Conservation (phyloP, 2,113 vertebrate genomes). For the Nicator chloris region DNA sequence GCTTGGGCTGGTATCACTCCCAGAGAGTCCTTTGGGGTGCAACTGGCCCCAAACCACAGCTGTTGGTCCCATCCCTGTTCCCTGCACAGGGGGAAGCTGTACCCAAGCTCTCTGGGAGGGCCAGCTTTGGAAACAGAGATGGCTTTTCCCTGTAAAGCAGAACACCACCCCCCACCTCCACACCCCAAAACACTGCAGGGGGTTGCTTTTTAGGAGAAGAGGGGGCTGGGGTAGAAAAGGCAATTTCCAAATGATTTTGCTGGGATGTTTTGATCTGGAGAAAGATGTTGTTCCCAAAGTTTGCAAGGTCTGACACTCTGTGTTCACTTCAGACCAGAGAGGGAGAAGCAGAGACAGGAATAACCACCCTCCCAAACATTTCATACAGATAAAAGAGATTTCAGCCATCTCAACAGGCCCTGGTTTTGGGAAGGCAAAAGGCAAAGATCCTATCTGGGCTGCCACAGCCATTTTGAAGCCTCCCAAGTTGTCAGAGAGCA, state of each 20-base stretch:
- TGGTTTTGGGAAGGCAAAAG: background rate
- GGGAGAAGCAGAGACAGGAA: background rate
- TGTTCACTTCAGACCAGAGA: background rate
- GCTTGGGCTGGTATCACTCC: background rate
- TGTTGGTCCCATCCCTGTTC: rapidly evolving
- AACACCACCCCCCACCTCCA: too few relatives aligned
- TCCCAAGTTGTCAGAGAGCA: rapidly evolving
- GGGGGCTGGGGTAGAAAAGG: background rate
- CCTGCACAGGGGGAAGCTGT: background rate
- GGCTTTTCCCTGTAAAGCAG: background rate
- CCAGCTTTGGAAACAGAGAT: background rate
- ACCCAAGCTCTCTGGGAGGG: background rate
- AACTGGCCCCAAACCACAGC: background rate
- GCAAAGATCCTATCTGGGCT: background rate
- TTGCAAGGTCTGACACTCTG: background rate
- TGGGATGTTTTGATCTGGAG: background rate
- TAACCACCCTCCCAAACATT: background rate
- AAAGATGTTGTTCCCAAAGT: background rate
- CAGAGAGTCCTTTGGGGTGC: background rate
- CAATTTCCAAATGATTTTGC: background rate
- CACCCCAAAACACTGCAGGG: background rate
- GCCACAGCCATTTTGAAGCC: background rate
- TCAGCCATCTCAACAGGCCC: background rate
- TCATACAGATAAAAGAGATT: background rate
- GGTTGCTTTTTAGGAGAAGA: background rate